These are phyloP conservation scores for Lepidonotus clava DNA, from an alignment of 2,888 invertebrate genomes.

Conservation along the genomic window DNA sequence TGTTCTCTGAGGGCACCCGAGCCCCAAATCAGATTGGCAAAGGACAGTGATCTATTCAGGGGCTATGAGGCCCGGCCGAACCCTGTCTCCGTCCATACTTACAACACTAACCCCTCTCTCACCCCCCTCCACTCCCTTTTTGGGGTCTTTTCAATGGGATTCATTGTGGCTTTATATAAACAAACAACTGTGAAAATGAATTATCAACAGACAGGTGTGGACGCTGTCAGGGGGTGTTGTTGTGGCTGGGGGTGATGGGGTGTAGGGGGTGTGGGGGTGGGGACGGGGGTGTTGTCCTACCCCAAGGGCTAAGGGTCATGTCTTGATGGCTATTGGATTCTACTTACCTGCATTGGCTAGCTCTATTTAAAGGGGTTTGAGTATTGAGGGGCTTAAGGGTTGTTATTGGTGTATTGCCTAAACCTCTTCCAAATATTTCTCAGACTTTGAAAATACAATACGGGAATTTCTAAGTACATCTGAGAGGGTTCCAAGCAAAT, in stretches of 20 bases:
- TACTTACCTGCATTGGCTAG: too few relatives aligned
- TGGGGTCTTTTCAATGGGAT: too few relatives aligned
- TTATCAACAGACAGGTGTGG: not conserved
- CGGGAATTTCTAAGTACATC: too few relatives aligned
- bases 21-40: not conserved
- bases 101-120: too few relatives aligned
- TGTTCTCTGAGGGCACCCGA: not conserved
- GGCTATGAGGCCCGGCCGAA: not conserved
- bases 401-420: too few relatives aligned
- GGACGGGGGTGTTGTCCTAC: not conserved
- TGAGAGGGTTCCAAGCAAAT: too few relatives aligned
- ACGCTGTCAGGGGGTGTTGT: not conserved
- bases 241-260: not conserved
- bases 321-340: constrained; percentile 8
- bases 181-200: constrained; percentile 26
- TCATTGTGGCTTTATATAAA: not conserved
- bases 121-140: not conserved
- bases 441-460: too few relatives aligned
- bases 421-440: too few relatives aligned
- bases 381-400: too few relatives aligned
- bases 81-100: not conserved
- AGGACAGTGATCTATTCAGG: not conserved
- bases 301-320: too few relatives aligned
- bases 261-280: too few relatives aligned
- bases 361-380: too few relatives aligned